Evolutionary conservation across 1,140 invertebrate species (phyloP), one percentile per base, ranked within the genome.

Genomic region (Sycobia sp.): DNA sequence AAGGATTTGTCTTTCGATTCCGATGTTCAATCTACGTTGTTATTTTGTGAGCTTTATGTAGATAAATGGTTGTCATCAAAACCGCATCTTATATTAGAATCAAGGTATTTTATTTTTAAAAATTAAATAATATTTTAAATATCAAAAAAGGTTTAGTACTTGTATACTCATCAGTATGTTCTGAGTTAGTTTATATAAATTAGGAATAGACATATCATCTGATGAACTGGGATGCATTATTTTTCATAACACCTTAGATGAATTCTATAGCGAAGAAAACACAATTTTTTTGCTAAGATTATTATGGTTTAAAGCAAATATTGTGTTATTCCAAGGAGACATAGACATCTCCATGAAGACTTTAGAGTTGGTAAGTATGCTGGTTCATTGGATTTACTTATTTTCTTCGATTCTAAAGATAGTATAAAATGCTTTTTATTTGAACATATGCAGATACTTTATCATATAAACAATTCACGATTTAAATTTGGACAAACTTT

Each of bases 1-100:
- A 76, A 83, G 29, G 77, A 84, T 63, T 72, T 81, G 44, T 78
- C 85, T 41, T 68, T 88, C 4, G 74, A 84, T 50, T 78, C 84
- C 51, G 88, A 87, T 74, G 81, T 83, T 13, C 77, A 83, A 69
- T 84, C 84, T 69, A 88, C 87, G 65, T 74, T 90, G 20, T 71
- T 90, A 13, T 87, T 83, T 70, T 86, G 86, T 57, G 90, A 90
- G 81, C 76, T 90, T 41, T 75, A 78, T 59, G 78, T 87, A 0
- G 85, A 87, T 73, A 79, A 78, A 64, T 86, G 85, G 81, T 65
- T 87, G 5, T 76, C 74, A 43, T 77, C 78, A 58, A 85, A 84
- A 71, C 83, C 83, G 14, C 76, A 83, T 51, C 71, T 79, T 27
- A 73, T 84, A 62, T 76, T 77, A 41, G 58, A 47, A 14, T 56